Base-by-base conservation (phyloP, 2,113 vertebrate genomes). In the Zapornia atra region DNA sequence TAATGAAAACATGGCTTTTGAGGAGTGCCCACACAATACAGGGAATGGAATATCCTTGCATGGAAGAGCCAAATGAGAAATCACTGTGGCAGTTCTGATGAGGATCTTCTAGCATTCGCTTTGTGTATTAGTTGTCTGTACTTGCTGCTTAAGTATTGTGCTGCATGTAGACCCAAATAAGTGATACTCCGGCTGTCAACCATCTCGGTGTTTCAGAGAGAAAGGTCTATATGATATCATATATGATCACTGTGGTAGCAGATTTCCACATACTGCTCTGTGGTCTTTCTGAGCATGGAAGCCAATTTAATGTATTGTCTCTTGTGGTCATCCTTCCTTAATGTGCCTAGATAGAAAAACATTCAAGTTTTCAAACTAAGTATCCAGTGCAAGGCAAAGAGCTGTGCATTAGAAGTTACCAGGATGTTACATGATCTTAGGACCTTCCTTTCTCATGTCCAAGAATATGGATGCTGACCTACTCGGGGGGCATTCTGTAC, bases 381-480 rank as follows among this genome's bases (percentile, higher is more conserved):
- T 5, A 17, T 50, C 17, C 18, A 42, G 24, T 19, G 7, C 12
- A 86, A 73, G 25, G 12, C 38, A 36, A 76, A 86, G 12, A 20
- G 42, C 16, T 63, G 10, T 31, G 6, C 5, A 12, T 10, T 71
- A 33, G 48, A 76, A 60, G 4, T 25, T 72, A 31, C 9, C 4
- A 16, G 4, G 7, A 54, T 22, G 10, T 64, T 64, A 40, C 12
- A 2, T 4, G 22, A 51, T 51, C 12, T 6, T n/a, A 8, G 51
- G 9, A 36, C 1, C 31, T 87, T 70, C 11, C 15, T 63, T 75
- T 51, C 70, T 60, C 0, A 0, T 38, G 33, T 38, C 17, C 15
- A 77, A 48, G 11, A 68, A 68, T 10, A 42, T 15, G 59, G 44
- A 34, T 80, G 5, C 16, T 88, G 7, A 16, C 12, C 3, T 87